Evolutionary conservation across 2,888 invertebrate species (phyloP).

Genomic region (Unio delphinus): DNA sequence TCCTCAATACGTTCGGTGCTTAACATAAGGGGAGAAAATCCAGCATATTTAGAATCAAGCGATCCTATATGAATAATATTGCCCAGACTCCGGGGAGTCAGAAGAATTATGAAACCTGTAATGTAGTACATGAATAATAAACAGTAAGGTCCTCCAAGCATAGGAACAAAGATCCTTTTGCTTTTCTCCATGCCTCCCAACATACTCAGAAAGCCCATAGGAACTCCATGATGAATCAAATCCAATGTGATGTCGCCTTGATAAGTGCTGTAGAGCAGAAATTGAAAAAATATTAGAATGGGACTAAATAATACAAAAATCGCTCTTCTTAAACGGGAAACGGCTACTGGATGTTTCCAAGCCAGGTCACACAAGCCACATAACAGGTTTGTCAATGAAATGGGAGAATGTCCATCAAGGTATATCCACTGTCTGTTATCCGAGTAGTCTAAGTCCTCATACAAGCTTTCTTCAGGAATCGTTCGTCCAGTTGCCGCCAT

Average conservation of each 20-base stretch:
- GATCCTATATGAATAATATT: constrained; percentile 7
- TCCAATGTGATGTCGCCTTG: constrained; percentile 10
- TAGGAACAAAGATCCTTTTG: constrained; percentile 12
- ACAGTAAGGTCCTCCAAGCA: constrained; percentile 22
- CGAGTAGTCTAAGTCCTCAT: no score
- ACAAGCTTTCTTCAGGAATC: no score
- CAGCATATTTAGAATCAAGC: background rate
- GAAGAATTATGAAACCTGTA: constrained; percentile 12
- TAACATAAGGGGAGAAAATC: constrained; percentile 11
- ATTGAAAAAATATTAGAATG: constrained; percentile 11
- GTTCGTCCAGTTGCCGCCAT: no score
- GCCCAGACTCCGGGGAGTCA: constrained; percentile 11
- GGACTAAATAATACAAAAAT: constrained; percentile 11
- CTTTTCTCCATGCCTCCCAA: constrained; percentile 23
- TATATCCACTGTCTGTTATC: constrained; percentile 9
- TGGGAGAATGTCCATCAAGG: constrained; percentile 14
- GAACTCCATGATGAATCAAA: constrained; percentile 17
- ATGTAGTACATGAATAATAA: constrained; percentile 14
- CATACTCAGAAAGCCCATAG: constrained; percentile 26
- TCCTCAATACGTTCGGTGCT: constrained; percentile 9
- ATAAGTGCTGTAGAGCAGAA: constrained; percentile 12
- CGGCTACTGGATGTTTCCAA: constrained; percentile 10
- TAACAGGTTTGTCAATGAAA: constrained; percentile 11
- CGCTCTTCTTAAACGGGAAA: constrained; percentile 15
- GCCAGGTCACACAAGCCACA: constrained; percentile 17